A percentile compares a stretch with the other conserved stretches of the same genome.
These are phyloP conservation scores for Metellina segmentata DNA, from an alignment of 2,888 invertebrate genomes.

Conservation along the genomic window DNA sequence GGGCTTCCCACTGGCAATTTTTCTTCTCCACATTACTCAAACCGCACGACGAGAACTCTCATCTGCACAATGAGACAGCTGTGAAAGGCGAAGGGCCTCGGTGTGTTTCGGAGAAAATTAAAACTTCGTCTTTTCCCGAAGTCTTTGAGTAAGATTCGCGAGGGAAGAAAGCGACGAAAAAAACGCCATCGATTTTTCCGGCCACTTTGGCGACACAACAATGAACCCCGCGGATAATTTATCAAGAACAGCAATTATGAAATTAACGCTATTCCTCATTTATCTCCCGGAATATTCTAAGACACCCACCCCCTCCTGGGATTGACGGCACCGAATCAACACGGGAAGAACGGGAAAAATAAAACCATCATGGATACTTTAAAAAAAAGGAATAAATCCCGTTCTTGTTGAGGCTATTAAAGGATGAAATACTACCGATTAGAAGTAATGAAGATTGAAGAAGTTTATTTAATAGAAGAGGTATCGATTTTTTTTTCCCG, in stretches of 20 bases:
- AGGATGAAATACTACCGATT: conserved; percentile 68
- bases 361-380: background rate
- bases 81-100: background rate
- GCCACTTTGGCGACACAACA: conserved; percentile 15
- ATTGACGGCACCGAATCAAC: background rate
- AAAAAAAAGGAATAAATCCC: conserved; percentile 9
- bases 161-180: background rate
- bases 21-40: background rate
- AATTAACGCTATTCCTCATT: conserved; percentile 47
- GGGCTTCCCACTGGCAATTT: background rate
- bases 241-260: conserved; percentile 51
- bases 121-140: background rate
- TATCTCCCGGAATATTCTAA: conserved; percentile 2
- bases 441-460: conserved; percentile 62
- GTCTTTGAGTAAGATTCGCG: background rate
- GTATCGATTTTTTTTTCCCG: conserved; percentile 41
- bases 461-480: conserved; percentile 55
- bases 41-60: background rate
- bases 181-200: background rate
- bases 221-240: conserved; percentile 23
- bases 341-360: background rate
- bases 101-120: background rate
- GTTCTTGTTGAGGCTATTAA: conserved; percentile 59
- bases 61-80: background rate
- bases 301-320: background rate